Conservation (phyloP, 2,113 vertebrate species). For the Cyprinus carpio region DNA sequence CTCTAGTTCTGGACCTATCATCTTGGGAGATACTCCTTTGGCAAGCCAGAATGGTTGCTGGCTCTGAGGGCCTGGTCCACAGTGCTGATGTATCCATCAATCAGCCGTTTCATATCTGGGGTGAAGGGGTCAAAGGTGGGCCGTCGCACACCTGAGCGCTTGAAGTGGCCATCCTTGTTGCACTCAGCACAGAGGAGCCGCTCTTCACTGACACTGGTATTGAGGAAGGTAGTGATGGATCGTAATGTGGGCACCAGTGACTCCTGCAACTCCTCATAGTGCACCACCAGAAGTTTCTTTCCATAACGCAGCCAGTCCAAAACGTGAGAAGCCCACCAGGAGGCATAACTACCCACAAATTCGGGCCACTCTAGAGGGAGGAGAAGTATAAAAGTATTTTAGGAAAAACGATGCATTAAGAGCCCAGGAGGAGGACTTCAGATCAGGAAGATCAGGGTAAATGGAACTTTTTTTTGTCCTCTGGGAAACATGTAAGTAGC, state of each 20-base stretch:
- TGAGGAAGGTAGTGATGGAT: conserved; percentile 82
- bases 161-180: conserved; percentile 87
- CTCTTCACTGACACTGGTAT: conserved; percentile 77
- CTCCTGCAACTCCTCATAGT: conserved; percentile 82
- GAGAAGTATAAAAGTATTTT: not conserved
- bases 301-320: conserved; percentile 86
- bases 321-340: conserved; percentile 88
- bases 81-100: conserved; percentile 80
- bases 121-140: conserved; percentile 83
- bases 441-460: too few species aligned
- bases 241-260: conserved; percentile 78
- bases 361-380: conserved; percentile 82
- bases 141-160: conserved; percentile 72
- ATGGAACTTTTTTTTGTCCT: too few species aligned
- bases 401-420: too few species aligned
- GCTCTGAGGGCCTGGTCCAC: conserved; percentile 82
- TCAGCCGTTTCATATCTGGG: conserved; percentile 81
- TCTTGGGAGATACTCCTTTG: conserved; percentile 84
- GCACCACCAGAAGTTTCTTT: conserved; percentile 78
- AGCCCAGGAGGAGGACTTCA: too few species aligned
- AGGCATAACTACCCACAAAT: conserved; percentile 84
- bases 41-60: conserved; percentile 80
- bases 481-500: too few species aligned
- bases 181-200: conserved; percentile 84
- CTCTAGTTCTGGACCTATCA: conserved; percentile 67